These are phyloP conservation scores for Bufotes viridis DNA, from an alignment of 2,797 vertebrate genomes.

Conservation along the genomic window DNA sequence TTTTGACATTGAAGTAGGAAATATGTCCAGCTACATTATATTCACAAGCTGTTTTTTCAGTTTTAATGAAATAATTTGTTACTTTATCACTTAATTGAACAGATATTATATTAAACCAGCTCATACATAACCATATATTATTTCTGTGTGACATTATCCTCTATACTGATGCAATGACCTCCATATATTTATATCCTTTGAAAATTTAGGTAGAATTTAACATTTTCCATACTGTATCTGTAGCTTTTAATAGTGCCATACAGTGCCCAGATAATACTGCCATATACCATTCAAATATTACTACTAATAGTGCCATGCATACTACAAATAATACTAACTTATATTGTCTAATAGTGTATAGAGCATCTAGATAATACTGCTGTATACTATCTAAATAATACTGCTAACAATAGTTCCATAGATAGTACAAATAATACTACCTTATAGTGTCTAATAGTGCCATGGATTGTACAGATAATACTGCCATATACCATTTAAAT, in stretches of 20 bases:
- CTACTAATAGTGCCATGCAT: too few relatives aligned
- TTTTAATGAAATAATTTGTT: constrained; percentile 14
- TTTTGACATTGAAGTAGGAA: constrained; percentile 60
- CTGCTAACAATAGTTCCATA: background rate
- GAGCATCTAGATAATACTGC: too few relatives aligned
- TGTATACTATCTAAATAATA: too few relatives aligned
- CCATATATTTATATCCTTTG: background rate
- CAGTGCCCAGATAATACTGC: too few relatives aligned
- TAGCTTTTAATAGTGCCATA: background rate
- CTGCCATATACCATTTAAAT: background rate
- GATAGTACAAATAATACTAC: too few relatives aligned
- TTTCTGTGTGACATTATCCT: background rate
- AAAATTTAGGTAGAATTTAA: background rate
- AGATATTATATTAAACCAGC: background rate
- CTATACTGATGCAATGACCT: background rate
- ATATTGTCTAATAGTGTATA: too few relatives aligned
- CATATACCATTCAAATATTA: too few relatives aligned
- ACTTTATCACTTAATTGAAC: constrained; percentile 29
- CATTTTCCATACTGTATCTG: background rate
- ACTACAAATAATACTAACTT: too few relatives aligned
- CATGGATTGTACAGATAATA: background rate
- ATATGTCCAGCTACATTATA: constrained; percentile 7
- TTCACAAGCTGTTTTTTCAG: background rate
- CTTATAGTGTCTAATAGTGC: background rate
- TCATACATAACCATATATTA: background rate